Base-by-base conservation (phyloP, 2,888 invertebrate genomes). In the Tetragnatha montana region DNA sequence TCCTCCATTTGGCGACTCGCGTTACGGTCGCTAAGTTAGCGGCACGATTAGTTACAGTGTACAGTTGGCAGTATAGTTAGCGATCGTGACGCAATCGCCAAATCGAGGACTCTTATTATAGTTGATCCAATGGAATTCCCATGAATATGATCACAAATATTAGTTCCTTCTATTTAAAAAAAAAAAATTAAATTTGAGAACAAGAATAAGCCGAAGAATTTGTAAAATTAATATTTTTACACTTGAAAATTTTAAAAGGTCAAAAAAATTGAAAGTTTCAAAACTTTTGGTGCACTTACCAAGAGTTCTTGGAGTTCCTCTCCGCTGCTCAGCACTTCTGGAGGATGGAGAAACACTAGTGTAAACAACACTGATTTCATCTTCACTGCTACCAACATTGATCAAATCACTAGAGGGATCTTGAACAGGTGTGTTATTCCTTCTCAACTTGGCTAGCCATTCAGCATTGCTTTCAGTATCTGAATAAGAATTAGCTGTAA, bases 401-500 rank as follows among this genome's bases (percentile, higher is more conserved):
- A 87, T 22, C 47, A 80, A 60, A 35, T 81, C 79, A 75, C 70
- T 51, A 69, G 21, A 47, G 7, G 19, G 14, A 21, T 21, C 87
- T 50, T 68, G 35, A 12, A 8, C 35, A 21, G 21, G 74, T 70
- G 35, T 17, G 12, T 79, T 12, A 80, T 76, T 76, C 70, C 85
- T 76, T 14, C 21, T 73, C 0, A 81, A 17, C n/a, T 73, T 70
- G 21, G 49, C 70, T 22, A 81, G 51, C 49, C 81, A 81, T 87
- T 90, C 90, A 7, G 75, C 73, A 19, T 87, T 87, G 8, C 87
- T 83, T 76, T 90, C 90, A 14, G 83, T 90, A 75, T 90, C 90
- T n/a, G 90, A 90, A 60, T 90, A 90, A 7, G 90, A 90, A 71
- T 90, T 90, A 19, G 90, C 90, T 76, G 90, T 90, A 21, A 90